Base-by-base conservation (phyloP, 1,140 invertebrate genomes). In the Elysia chlorotica region DNA sequence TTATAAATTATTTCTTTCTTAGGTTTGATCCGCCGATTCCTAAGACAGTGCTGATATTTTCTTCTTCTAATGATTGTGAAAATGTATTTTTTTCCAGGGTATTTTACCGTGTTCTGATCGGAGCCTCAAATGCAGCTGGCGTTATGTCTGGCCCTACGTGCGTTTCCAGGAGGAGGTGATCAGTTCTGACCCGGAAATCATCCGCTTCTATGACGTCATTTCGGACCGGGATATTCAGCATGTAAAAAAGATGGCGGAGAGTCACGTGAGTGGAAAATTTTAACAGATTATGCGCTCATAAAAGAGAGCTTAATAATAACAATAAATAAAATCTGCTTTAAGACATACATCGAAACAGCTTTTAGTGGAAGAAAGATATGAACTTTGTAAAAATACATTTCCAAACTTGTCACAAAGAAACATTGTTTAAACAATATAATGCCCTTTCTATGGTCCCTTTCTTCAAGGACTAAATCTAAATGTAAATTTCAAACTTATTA, bases 151-250 rank as follows among this genome's bases (percentile, higher is more conserved):
- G 1, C 66, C 62, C 19, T 75, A 71, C 62, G 36, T 71, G 21
- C 35, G 36, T 48, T 65, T 56, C 62, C 71, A 71, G 65, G 48
- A 53, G 17, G 74, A 75, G 28, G 37, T 71, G 4, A 36, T 75
- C 30, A 70, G 71, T 61, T 56, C 21, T 31, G 68, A 69, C 38
- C 74, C 74, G 0, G 31, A 19, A 17, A 69, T 75, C 21, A 21
- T 71, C 0, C 38, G 48, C 48, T 75, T 71, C 48, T 66, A 71
- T 71, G 74, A 75, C 74, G 68, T 75, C 68, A 75, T 75, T 30
- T 53, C 17, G 28, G 68, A 71, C 21, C 25, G 23, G 21, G 74
- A 75, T 66, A 75, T 75, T 21, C 5, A 31, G 14, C 57, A 71
- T 31, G 54, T 75, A n/a, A 70, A 59, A 38, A 41, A 66, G 0